Percentiles rank a stretch among this genome's conserved stretches.
Evolutionary conservation across 2,888 invertebrate genomes (phyloP).

Genomic region (Diplolepis rosae): DNA sequence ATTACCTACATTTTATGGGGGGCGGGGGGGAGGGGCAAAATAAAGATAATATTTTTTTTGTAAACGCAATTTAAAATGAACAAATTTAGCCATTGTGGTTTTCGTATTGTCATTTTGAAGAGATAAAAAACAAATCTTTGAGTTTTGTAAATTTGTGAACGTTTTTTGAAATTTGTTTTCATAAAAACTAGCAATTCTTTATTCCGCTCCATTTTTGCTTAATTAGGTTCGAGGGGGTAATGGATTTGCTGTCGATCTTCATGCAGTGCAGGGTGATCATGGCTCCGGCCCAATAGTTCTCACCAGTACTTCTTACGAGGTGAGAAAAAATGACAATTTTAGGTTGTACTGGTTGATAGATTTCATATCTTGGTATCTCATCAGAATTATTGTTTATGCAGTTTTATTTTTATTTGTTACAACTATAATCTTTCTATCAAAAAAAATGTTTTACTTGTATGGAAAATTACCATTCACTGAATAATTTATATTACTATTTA

Average conservation of each 20-base stretch:
- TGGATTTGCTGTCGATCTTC: constrained; percentile 64
- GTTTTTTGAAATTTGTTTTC: not conserved
- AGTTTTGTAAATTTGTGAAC: no score
- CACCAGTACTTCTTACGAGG: constrained; percentile 63
- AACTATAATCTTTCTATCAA: no score
- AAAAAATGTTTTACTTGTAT: no score
- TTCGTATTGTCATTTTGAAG: not conserved
- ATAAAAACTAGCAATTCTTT: not conserved
- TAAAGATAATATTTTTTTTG: no score
- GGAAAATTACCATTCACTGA: no score
- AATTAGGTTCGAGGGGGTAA: constrained; percentile 46
- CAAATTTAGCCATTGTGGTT: no score
- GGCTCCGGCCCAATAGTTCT: constrained; percentile 63
- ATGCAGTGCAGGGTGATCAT: constrained; percentile 65
- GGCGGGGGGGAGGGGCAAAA: no score
- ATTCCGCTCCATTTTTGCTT: not conserved
- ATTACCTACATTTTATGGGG: constrained; percentile 14
- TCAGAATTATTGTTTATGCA: no score
- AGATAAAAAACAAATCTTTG: not conserved
- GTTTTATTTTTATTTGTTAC: no score
- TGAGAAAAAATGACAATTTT: constrained; percentile 43
- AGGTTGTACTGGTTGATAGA: not conserved
- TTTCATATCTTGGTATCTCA: not conserved
- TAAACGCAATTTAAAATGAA: no score
- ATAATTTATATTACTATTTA: no score